Evolutionary conservation across 2,113 vertebrate genomes (phyloP).

Genomic region (Gnathonemus longibarbis): DNA sequence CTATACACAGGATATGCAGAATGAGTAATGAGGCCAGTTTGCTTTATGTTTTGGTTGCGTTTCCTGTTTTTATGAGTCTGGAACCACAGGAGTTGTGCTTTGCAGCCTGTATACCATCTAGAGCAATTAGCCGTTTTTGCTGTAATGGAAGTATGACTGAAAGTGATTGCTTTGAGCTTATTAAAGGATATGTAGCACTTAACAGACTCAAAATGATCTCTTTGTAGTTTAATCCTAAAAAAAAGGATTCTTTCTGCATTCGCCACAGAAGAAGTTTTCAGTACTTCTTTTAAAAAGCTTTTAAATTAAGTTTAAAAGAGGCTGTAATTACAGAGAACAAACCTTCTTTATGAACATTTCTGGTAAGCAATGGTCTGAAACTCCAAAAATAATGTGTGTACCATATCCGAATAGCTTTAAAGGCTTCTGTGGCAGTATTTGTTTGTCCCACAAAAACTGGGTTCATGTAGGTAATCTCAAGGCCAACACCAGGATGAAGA

Average conservation of each 20-base stretch:
- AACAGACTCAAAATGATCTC: not conserved
- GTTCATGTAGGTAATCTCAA: not conserved
- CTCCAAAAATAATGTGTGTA: slow-evolving; percentile 15
- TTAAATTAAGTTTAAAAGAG: slow-evolving; percentile 35
- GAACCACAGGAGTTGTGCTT: slow-evolving; percentile 35
- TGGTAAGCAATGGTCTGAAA: slow-evolving; percentile 14
- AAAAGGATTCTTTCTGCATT: slow-evolving; percentile 34
- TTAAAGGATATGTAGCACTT: slow-evolving; percentile 10
- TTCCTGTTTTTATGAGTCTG: slow-evolving; percentile 31
- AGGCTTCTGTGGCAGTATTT: not conserved
- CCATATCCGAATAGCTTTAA: not conserved
- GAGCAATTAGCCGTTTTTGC: slow-evolving; percentile 37
- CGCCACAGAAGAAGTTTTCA: slow-evolving; percentile 14
- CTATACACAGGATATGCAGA: slow-evolving; percentile 31
- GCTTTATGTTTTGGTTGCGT: slow-evolving; percentile 35
- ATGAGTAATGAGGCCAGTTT: slow-evolving; percentile 25
- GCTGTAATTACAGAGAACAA: slow-evolving; percentile 39
- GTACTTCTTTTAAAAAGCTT: slow-evolving; percentile 29
- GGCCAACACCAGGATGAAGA: not conserved
- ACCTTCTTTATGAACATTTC: slow-evolving; percentile 14
- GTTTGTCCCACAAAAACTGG: not conserved
- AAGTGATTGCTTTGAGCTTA: slow-evolving; percentile 32
- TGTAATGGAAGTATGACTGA: slow-evolving; percentile 25
- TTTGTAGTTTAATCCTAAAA: slow-evolving; percentile 27
- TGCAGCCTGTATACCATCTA: slow-evolving; percentile 33